phyloP scores from a whole-genome alignment of 1,140 invertebrate species.

The Zaprionus gabonicus region DNA sequence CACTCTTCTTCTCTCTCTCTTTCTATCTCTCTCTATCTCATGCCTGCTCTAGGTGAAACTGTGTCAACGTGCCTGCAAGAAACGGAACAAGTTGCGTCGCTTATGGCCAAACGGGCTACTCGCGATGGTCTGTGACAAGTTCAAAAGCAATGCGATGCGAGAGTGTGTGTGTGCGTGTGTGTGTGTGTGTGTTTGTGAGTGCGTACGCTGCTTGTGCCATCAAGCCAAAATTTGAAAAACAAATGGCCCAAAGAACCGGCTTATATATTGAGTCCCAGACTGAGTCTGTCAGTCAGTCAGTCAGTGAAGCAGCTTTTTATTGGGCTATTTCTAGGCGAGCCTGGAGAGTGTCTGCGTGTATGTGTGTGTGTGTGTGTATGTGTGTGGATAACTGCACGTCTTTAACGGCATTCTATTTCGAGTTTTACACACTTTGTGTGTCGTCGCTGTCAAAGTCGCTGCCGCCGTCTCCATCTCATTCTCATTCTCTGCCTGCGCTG shows the following conservation, averaged over 20 bases:
- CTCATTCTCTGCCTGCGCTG: neutral
- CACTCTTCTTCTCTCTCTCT: neutral
- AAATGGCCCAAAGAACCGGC: constrained; percentile 71
- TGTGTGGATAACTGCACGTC: constrained; percentile 62
- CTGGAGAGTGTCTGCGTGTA: constrained; percentile 18
- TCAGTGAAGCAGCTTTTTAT: constrained; percentile 68
- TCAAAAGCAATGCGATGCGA: constrained; percentile 48
- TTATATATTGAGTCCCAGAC: constrained; percentile 25
- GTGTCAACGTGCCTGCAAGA: constrained; percentile 71
- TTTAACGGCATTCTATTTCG: constrained; percentile 68
- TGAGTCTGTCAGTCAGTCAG: constrained; percentile 40
- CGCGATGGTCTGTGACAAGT: constrained; percentile 79
- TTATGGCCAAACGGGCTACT: constrained; percentile 61
- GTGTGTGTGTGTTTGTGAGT: constrained; percentile 22
- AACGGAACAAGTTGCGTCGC: constrained; percentile 75
- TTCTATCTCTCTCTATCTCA: constrained; percentile 6
- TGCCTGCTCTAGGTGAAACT: constrained; percentile 46
- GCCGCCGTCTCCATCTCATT: neutral
- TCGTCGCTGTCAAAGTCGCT: constrained; percentile 14
- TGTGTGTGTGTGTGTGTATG: constrained; percentile 12
- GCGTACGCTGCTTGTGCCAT: constrained; percentile 21
- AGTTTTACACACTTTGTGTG: constrained; percentile 47
- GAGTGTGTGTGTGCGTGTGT: constrained; percentile 14
- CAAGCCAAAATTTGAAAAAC: constrained; percentile 44
- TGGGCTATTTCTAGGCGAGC: constrained; percentile 67